A percentile compares a stretch with the other conserved stretches of the same genome.
These are phyloP conservation scores for Troides helena DNA, from an alignment of 2,888 invertebrate species.

Conservation along the genomic window DNA sequence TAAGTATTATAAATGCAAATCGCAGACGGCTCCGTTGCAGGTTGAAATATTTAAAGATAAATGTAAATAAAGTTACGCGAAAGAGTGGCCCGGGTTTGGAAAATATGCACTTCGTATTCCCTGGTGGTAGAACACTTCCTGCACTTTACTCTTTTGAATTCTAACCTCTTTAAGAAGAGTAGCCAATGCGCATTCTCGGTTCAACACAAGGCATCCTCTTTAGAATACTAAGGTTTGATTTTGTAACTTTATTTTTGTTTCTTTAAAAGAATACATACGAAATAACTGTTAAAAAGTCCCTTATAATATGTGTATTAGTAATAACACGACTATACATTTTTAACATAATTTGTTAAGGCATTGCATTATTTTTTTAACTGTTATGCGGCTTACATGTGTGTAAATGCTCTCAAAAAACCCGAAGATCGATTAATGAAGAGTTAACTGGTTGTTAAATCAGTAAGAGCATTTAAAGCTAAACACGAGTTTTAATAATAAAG, in stretches of 20 bases:
- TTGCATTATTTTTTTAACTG: too few relatives aligned
- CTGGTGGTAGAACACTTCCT: conserved; percentile 21
- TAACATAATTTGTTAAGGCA: too few relatives aligned
- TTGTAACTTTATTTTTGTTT: background rate
- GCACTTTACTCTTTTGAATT: conserved; percentile 26
- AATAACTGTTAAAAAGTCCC: background rate
- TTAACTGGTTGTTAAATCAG: too few relatives aligned
- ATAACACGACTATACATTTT: too few relatives aligned
- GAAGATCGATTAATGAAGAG: too few relatives aligned
- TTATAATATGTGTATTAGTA: too few relatives aligned
- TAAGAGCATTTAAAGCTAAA: too few relatives aligned
- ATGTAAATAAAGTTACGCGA: conserved; percentile 13
- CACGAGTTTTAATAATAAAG: too few relatives aligned
- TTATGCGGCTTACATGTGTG: too few relatives aligned
- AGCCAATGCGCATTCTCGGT: conserved; percentile 25
- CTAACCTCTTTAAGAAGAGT: conserved; percentile 25
- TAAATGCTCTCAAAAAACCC: too few relatives aligned
- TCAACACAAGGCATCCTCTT: conserved; percentile 22
- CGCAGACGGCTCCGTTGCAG: background rate
- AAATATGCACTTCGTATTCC: conserved; percentile 24
- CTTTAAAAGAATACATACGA: background rate
- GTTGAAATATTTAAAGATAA: conserved; percentile 17
- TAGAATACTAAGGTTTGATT: conserved; percentile 15
- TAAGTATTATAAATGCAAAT: background rate
- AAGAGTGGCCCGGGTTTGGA: conserved; percentile 6